Conservation (phyloP, 2,888 invertebrate species). For the Tenthredo livida region DNA sequence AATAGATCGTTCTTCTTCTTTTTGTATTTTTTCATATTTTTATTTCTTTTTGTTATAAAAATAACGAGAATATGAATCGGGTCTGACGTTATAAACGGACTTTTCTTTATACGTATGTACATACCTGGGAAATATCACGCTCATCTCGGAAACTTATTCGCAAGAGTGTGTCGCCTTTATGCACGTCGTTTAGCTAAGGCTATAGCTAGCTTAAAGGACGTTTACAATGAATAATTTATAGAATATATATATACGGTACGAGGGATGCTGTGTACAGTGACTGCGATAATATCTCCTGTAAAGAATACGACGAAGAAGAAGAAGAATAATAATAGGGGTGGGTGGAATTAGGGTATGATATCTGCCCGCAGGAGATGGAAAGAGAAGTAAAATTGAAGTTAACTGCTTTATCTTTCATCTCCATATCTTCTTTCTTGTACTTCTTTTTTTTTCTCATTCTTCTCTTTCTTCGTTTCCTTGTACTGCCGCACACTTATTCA, state of each 20-base stretch:
- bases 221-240: constrained; percentile 51
- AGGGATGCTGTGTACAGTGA: neutral
- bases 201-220: constrained; percentile 36
- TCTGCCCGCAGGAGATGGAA: neutral
- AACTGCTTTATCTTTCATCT: constrained; percentile 8
- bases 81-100: neutral
- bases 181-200: neutral
- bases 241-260: neutral
- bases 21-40: neutral
- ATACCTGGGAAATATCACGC: constrained; percentile 29
- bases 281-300: neutral
- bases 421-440: neutral
- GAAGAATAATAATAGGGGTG: neutral
- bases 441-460: neutral
- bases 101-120: neutral
- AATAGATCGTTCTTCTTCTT: neutral
- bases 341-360: constrained; percentile 10
- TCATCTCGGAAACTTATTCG: constrained; percentile 52
- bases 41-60: neutral
- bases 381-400: constrained; percentile 17
- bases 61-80: neutral
- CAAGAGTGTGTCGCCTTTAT: constrained; percentile 26
- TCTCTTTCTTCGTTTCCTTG: neutral
- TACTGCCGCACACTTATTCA: neutral
- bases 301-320: neutral